These are phyloP conservation scores for Drosophila hydei DNA, from an alignment of 1,140 invertebrate species.

Conservation along the genomic window DNA sequence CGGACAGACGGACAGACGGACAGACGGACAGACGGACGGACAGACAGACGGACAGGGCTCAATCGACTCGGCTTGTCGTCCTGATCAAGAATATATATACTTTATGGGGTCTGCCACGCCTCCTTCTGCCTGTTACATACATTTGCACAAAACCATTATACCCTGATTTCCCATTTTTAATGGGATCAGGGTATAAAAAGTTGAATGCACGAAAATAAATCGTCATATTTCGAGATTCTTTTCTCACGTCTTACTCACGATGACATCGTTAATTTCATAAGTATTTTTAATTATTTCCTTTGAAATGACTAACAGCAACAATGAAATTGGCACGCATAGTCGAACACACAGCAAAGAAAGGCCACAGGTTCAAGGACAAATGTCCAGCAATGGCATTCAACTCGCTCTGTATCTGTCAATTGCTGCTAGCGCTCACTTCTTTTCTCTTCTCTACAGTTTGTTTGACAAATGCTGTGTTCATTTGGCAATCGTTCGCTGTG, in stretches of 20 bases:
- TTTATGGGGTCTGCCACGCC: too few relatives aligned
- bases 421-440: slow-evolving; percentile 4
- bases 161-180: too few relatives aligned
- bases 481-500: neutral
- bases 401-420: slow-evolving; percentile 27
- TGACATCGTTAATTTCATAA: neutral
- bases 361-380: slow-evolving; percentile 56
- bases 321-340: slow-evolving; percentile 3
- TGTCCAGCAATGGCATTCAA: slow-evolving; percentile 52
- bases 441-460: neutral
- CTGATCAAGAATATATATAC: too few relatives aligned
- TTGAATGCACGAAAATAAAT: slow-evolving; percentile 42
- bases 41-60: too few relatives aligned
- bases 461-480: slow-evolving; percentile 9
- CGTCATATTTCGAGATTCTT: neutral
- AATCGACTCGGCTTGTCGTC: too few relatives aligned
- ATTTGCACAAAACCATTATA: too few relatives aligned
- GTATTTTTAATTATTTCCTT: neutral
- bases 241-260: neutral
- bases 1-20: too few relatives aligned
- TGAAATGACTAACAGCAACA: slow-evolving; percentile 9
- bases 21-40: too few relatives aligned
- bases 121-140: too few relatives aligned
- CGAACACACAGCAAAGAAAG: slow-evolving; percentile 7
- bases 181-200: too few relatives aligned